These are phyloP conservation scores for Tromatobia lineatoria DNA, from an alignment of 2,888 invertebrate species.

Conservation along the genomic window DNA sequence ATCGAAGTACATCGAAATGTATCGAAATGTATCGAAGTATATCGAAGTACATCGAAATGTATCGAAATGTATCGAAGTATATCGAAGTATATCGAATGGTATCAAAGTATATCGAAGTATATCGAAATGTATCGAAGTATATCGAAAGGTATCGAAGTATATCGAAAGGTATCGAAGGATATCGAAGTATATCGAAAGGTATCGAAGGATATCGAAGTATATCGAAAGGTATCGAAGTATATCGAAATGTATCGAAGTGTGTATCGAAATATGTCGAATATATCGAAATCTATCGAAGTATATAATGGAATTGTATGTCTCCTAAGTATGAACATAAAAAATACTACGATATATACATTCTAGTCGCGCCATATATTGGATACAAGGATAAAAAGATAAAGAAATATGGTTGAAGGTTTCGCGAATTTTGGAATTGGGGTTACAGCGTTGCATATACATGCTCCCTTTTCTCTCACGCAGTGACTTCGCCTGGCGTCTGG, in stretches of 20 bases:
- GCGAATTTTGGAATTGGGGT: conserved; percentile 29
- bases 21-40: too few relatives aligned
- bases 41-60: too few relatives aligned
- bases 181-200: not conserved
- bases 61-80: too few relatives aligned
- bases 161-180: not conserved
- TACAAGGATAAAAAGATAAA: not conserved
- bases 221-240: not conserved
- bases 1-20: too few relatives aligned
- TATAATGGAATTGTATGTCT: not conserved
- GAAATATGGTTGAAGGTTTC: not conserved
- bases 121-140: not conserved
- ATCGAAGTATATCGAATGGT: too few relatives aligned
- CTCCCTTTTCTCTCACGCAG: conserved; percentile 41
- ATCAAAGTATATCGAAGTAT: too few relatives aligned
- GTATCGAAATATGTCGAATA: not conserved
- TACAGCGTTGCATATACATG: conserved; percentile 26
- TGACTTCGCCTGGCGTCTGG: conserved; percentile 41
- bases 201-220: not conserved
- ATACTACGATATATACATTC: not conserved
- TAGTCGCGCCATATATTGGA: not conserved
- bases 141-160: not conserved
- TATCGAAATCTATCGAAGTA: not conserved
- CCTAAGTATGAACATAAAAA: not conserved
- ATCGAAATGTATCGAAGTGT: not conserved